Evolutionary conservation across 1,140 invertebrate species (phyloP), one percentile per base, ranked within the genome.

Genomic region (Tigriopus japonicus): DNA sequence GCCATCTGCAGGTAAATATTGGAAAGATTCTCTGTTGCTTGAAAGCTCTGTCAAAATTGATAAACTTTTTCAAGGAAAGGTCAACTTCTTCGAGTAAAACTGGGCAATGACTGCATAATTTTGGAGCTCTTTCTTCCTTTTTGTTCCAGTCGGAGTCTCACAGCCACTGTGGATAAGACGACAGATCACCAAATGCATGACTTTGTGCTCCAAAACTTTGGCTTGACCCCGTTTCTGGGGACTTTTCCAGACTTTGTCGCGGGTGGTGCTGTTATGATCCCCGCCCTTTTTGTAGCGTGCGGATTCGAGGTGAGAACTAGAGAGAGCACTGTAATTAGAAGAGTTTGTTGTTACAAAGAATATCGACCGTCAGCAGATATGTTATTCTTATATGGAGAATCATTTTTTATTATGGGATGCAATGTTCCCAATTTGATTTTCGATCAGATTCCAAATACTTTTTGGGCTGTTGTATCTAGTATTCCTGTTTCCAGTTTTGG

Each of bases 171-270:
- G 45, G 45, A 49, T 21, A 49, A 49, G 45, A 49, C 45, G n/a
- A 21, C n/a, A 6, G 45, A 49, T 49, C n/a, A 21, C 21, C 21
- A 21, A 15, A 17, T 49, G n/a, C 45, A 49, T 49, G 45, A 49
- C 45, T 49, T 49, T 12, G 21, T 49, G n/a, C 45, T 49, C 21
- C n/a, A 15, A 15, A 49, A 49, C 21, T 49, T 49, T 12, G 45
- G 45, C 45, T 17, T 49, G 45, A 49, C 45, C 21, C 45, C 45
- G 45, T 49, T 49, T 49, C n/a, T 49, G 45, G 21, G 21, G 2
- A 49, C 45, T 49, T 49, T 49, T 21, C 45, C 45, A 49, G 45
- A 49, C 45, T 49, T 49, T 49, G n/a, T 49, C n/a, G 45, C 45
- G n/a, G 45, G 45, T 3, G 45, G 45, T 6, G 45, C 12, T 49